Base-by-base conservation (phyloP, 2,888 invertebrate genomes). In the Tenodera sinensis region DNA sequence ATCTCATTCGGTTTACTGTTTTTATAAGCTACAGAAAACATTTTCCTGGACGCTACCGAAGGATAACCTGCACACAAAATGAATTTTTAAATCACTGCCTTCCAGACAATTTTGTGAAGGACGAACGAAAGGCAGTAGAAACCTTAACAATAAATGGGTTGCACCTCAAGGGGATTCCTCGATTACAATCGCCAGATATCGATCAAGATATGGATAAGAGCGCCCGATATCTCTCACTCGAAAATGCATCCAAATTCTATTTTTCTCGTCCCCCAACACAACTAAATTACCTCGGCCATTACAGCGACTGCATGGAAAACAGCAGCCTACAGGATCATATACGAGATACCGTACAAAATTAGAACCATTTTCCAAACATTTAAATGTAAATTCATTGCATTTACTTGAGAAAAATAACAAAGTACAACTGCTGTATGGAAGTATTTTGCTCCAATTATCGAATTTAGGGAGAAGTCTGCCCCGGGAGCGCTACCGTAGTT, bases 341-440 rank as follows among this genome's bases (percentile, higher is more conserved):
- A 87, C 25, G 20, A 42, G 42, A 42, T 83, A 87, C 84, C 84
- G 88, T 84, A 84, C 30, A 84, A 84, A 88, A 88, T 88, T 71
- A 88, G 85, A 88, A 88, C 85, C 34, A 85, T 88, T 88, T 88
- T 47, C 47, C 28, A 88, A 86, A 89, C 85, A 89, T 89, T 89
- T 89, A 89, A 54, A 89, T 89, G 89, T 89, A 89, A 89, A 89
- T 89, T 82, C 85, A 88, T 54, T 88, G 83, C 84, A 54, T 88
- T 84, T 88, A 88, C 71, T 87, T 83, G 30, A 85, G 81, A 28
- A 27, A 30, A n/a, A 85, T 27, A 85, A 85, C 7, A 81, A 81
- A 86, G 28, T 86, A 86, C 54, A 71, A 82, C 82, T 87, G 82
- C 1, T 42, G 87, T 27, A 87, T 47, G 30, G 34, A 14, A 71